phyloP scores from a whole-genome alignment of 1,140 invertebrate species.

The Solenopsis invicta region DNA sequence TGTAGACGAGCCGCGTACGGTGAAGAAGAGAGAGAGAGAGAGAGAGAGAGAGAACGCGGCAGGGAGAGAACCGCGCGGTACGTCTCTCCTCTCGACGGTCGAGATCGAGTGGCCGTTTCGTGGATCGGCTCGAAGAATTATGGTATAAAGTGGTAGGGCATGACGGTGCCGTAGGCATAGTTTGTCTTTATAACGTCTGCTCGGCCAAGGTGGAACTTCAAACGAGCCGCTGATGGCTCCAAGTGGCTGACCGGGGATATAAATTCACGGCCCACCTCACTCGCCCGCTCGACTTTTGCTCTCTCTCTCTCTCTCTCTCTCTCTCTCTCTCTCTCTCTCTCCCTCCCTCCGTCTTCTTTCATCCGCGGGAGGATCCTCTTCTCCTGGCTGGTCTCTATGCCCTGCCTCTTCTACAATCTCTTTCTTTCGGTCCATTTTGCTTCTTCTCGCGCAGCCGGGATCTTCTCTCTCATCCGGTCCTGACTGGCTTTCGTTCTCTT shows the following conservation, averaged over 20 bases:
- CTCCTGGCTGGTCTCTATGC: conserved; percentile 60
- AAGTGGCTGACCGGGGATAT: conserved; percentile 86
- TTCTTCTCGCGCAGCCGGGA: conserved; percentile 15
- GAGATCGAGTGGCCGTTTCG: conserved; percentile 77
- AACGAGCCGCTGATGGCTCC: conserved; percentile 87
- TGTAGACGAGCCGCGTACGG: conserved; percentile 38
- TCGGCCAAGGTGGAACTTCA: conserved; percentile 84
- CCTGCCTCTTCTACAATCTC: conserved; percentile 76
- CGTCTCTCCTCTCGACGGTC: conserved; percentile 66
- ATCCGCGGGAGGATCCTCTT: conserved; percentile 36
- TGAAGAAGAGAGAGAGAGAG: conserved; percentile 61
- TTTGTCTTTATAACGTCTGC: conserved; percentile 87
- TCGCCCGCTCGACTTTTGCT: conserved; percentile 67
- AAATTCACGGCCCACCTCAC: conserved; percentile 85
- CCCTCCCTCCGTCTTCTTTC: conserved; percentile 45
- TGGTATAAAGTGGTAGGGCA: conserved; percentile 85
- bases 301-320: conserved; percentile 11
- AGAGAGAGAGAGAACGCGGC: no score
- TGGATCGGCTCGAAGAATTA: conserved; percentile 83
- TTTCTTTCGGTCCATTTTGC: conserved; percentile 64
- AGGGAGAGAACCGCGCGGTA: no score
- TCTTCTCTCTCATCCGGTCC: conserved; percentile 28
- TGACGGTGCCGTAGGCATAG: conserved; percentile 86
- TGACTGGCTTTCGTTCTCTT: conserved; percentile 58
- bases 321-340: conserved; percentile 47